Percentiles rank a stretch among this genome's conserved stretches.
Conservation (phyloP, 2,113 vertebrate genomes). For the Trichomycterus rosablanca region DNA sequence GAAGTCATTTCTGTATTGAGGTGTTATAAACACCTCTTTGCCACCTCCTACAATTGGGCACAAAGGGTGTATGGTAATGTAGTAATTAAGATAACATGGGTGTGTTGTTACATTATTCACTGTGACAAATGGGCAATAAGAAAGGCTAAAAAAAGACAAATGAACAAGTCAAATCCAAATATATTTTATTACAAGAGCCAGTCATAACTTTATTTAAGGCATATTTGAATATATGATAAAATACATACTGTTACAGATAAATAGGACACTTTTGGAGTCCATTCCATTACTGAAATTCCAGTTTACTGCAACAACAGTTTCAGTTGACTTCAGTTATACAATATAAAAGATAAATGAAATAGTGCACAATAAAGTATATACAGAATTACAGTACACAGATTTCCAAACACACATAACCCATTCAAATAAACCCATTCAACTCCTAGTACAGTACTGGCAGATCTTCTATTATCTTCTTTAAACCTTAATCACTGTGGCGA, state of each 20-base stretch:
- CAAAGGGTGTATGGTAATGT: too few relatives aligned
- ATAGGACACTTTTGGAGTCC: slow-evolving; percentile 47
- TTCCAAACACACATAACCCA: slow-evolving; percentile 30
- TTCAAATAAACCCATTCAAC: too few relatives aligned
- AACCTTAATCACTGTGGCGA: slow-evolving; percentile 27
- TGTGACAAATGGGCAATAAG: too few relatives aligned
- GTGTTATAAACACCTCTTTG: too few relatives aligned
- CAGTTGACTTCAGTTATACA: slow-evolving; percentile 50
- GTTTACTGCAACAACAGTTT: slow-evolving; percentile 63
- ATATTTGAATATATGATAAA: slow-evolving; percentile 25
- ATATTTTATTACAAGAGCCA: too few relatives aligned
- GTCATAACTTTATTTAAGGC: slow-evolving; percentile 40
- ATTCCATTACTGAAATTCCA: slow-evolving; percentile 64
- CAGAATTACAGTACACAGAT: slow-evolving; percentile 21
- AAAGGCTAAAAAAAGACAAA: too few relatives aligned
- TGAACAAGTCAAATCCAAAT: too few relatives aligned
- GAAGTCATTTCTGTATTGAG: too few relatives aligned
- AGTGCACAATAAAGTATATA: slow-evolving; percentile 46
- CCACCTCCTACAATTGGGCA: too few relatives aligned
- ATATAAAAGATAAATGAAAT: slow-evolving; percentile 41
- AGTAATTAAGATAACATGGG: too few relatives aligned
- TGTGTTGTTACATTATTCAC: too few relatives aligned
- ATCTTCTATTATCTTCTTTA: slow-evolving; percentile 5
- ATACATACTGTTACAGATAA: slow-evolving; percentile 46
- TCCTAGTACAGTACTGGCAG: slow-evolving; percentile 31